These are phyloP conservation scores for Apantesis nais DNA, from an alignment of 2,888 invertebrate species.

Conservation along the genomic window DNA sequence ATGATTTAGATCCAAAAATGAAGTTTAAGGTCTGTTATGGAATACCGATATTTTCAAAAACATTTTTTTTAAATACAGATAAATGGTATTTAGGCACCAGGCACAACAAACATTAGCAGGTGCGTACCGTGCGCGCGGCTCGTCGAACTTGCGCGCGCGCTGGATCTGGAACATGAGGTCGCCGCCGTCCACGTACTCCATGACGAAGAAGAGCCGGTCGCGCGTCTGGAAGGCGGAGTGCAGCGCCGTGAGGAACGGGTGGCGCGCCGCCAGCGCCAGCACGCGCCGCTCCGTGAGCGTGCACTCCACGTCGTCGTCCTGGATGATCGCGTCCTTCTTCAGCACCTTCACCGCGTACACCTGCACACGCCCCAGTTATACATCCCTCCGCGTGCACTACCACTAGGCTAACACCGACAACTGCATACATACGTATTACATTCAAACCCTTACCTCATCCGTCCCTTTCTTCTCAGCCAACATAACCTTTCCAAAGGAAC, in stretches of 20 bases:
- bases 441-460: conserved; percentile 87
- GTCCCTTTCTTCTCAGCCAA: conserved; percentile 96
- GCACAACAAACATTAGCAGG: too few species aligned
- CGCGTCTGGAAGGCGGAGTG: conserved; percentile 99
- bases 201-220: conserved; percentile 98
- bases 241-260: conserved; percentile 98
- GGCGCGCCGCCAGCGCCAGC: conserved; percentile 97
- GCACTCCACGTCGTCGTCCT: conserved; percentile 99
- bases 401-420: too few species aligned
- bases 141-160: conserved; percentile 98
- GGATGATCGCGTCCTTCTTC: conserved; percentile 99
- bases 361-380: conserved; percentile 49
- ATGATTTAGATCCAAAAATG: too few species aligned
- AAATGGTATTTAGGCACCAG: too few species aligned
- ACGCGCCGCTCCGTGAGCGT: conserved; percentile 99
- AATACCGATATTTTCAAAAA: too few species aligned
- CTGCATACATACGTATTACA: too few species aligned
- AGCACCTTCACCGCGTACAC: conserved; percentile 95
- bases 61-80: too few species aligned
- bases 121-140: conserved; percentile 92
- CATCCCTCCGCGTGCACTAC: too few species aligned
- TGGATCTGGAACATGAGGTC: conserved; percentile 99
- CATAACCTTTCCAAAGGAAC: conserved; percentile 99
- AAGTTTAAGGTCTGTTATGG: too few species aligned
- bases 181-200: conserved; percentile 99